These are phyloP conservation scores for Drosophila orosa DNA, from an alignment of 1,140 invertebrate species.

Conservation along the genomic window DNA sequence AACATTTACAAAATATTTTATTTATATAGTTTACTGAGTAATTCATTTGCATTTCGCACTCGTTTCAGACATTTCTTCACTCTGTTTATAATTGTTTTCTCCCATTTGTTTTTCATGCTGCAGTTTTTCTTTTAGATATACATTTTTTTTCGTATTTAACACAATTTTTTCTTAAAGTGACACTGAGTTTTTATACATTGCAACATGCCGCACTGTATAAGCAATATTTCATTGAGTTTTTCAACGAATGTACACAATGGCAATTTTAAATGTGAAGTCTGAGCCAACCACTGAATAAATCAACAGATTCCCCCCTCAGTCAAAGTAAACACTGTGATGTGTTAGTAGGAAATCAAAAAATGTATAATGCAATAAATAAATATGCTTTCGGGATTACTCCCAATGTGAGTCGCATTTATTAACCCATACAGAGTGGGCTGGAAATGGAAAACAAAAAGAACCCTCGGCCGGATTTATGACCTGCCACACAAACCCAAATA, in stretches of 20 bases:
- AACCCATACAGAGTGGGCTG: not conserved
- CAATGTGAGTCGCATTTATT: conserved; percentile 1
- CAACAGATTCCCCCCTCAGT: conserved; percentile 2
- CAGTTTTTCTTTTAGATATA: not conserved
- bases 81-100: not conserved
- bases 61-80: not conserved
- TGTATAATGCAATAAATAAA: conserved; percentile 21
- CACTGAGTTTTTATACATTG: not conserved
- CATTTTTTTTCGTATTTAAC: not conserved
- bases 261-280: conserved; percentile 8
- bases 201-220: not conserved
- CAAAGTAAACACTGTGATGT: conserved; percentile 7
- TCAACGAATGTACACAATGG: not conserved
- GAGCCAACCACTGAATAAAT: conserved; percentile 12
- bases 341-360: conserved; percentile 13
- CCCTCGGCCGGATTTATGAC: conserved; percentile 24
- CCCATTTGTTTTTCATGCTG: not conserved
- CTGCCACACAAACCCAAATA: conserved; percentile 13
- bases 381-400: conserved; percentile 4
- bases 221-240: conserved; percentile 14
- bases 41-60: conserved; percentile 28
- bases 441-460: conserved; percentile 1
- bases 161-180: not conserved
- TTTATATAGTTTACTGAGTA: not conserved
- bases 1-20: conserved; percentile 1